phyloP scores from a whole-genome alignment of 2,797 vertebrate genomes.

The Discoglossus pictus region DNA sequence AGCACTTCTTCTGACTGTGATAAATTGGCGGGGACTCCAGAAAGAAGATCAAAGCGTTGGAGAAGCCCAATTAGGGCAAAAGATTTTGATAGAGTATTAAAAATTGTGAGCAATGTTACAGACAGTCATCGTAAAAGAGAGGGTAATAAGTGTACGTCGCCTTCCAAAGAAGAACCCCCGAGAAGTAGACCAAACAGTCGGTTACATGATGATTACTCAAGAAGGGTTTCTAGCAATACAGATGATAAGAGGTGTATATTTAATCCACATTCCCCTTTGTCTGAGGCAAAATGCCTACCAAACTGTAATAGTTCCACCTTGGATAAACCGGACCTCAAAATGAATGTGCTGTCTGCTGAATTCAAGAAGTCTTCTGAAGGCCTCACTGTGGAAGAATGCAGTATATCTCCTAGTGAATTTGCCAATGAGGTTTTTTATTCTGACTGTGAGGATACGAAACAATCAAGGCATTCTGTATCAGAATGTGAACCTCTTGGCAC shows the following conservation, averaged over 20 bases:
- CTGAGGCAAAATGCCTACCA: constrained; percentile 23
- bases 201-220: constrained; percentile 93
- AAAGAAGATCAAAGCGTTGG: constrained; percentile 65
- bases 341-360: constrained; percentile 40
- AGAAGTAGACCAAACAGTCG: constrained; percentile 69
- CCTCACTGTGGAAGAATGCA: constrained; percentile 12
- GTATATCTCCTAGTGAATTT: constrained; percentile 53
- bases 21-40: constrained; percentile 47
- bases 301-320: constrained; percentile 13
- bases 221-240: constrained; percentile 75
- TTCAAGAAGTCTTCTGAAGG: constrained; percentile 29
- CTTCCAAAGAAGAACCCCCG: constrained; percentile 53
- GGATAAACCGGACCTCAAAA: constrained; percentile 37
- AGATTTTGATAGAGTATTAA: constrained; percentile 78
- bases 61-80: constrained; percentile 75
- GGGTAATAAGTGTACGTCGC: constrained; percentile 47
- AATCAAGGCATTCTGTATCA: constrained; percentile 32
- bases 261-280: constrained; percentile 53
- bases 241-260: constrained; percentile 67
- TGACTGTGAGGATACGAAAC: constrained; percentile 42
- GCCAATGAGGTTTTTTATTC: constrained; percentile 59
- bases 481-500: constrained; percentile 51
- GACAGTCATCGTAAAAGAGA: constrained; percentile 75
- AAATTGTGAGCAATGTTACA: constrained; percentile 82
- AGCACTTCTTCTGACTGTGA: constrained; percentile 69